Evolutionary conservation across 2,888 invertebrate species (phyloP), one percentile per base, ranked within the genome.

Genomic region (Alviniconcha strummeri): DNA sequence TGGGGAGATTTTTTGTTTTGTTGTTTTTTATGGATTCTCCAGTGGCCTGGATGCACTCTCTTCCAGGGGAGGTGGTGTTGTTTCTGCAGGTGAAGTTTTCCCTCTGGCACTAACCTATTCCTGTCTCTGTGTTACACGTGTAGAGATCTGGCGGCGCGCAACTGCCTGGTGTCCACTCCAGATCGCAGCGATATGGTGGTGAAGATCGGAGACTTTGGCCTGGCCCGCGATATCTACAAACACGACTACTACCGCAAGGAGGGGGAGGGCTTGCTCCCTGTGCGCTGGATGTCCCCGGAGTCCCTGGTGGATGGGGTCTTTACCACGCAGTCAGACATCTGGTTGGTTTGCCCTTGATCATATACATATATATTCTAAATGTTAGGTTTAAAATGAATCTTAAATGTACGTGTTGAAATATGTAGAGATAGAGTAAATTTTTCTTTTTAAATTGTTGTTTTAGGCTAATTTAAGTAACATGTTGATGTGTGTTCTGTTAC

Each of bases 261-360:
- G 94, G 97, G 97, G 2, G 95, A 95, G 94, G 97, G 98, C 0
- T 94, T 98, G 77, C 94, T 99, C 81, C 99, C 99, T 2, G 98
- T 99, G 0, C 95, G 98, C 72, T 99, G 99, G 99, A 99, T 99
- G 98, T 96, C 98, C 0, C 99, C 99, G 1, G 99, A 99, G 94
- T 98, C 98, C 55, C 94, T 99, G 15, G 96, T 98, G 2, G 98
- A 99, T 92, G 98, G 99, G 0, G 97, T 99, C 0, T 99, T 99
- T 93, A 98, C 98, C 0, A 97, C 97, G 80, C 98, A 99, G 93
- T 98, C 98, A 0, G 99, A 99, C 93, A 98, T 99, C 6, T 99
- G 99, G 99, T 94, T 85, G 86, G 89, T 87, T 36, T 36, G 36
- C 36, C 36, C 36, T 36, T 36, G 36, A 36, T 36, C 36, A 36